A percentile compares a stretch with the other conserved stretches of the same genome.
phyloP scores from a whole-genome alignment of 2,797 vertebrate species.

The Podarcis lilfordi region DNA sequence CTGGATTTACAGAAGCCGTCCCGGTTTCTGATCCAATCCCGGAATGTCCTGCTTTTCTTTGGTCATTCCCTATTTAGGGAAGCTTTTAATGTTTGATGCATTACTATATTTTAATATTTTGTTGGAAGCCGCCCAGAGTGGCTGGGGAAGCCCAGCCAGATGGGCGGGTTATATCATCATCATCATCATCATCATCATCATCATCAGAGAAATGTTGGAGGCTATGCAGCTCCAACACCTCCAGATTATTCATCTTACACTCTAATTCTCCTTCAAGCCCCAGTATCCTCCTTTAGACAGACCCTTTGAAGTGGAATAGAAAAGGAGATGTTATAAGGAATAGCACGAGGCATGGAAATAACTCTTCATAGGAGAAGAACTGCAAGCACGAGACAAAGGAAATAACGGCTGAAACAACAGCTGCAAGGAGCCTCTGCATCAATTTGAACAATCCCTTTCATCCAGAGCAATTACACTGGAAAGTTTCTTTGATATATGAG shows the following conservation, averaged over 20 bases:
- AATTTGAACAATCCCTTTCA: slow-evolving; percentile 51
- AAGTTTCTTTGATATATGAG: slow-evolving; percentile 33
- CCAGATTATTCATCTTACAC: slow-evolving; percentile 7
- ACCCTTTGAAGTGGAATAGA: slow-evolving; percentile 36
- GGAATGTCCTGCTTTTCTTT: too few relatives aligned
- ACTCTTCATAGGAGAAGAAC: slow-evolving; percentile 7
- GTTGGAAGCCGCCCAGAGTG: too few relatives aligned
- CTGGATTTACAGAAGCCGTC: too few relatives aligned
- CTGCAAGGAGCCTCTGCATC: slow-evolving; percentile 23
- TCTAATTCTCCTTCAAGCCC: slow-evolving; percentile 11
- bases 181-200: too few relatives aligned
- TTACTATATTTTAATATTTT: too few relatives aligned
- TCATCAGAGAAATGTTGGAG: too few relatives aligned
- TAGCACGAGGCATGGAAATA: background rate
- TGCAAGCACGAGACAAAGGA: slow-evolving; percentile 33
- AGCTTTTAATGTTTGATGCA: too few relatives aligned
- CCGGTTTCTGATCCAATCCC: too few relatives aligned
- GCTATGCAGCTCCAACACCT: background rate
- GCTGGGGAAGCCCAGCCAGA: too few relatives aligned
- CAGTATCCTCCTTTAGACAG: slow-evolving; percentile 5
- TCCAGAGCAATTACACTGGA: slow-evolving; percentile 53
- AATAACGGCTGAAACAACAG: slow-evolving; percentile 6
- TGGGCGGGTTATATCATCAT: too few relatives aligned
- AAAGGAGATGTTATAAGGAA: background rate
- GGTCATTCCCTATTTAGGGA: too few relatives aligned